phyloP scores from a whole-genome alignment of 2,797 vertebrate species.

The Iguana delicatissima region DNA sequence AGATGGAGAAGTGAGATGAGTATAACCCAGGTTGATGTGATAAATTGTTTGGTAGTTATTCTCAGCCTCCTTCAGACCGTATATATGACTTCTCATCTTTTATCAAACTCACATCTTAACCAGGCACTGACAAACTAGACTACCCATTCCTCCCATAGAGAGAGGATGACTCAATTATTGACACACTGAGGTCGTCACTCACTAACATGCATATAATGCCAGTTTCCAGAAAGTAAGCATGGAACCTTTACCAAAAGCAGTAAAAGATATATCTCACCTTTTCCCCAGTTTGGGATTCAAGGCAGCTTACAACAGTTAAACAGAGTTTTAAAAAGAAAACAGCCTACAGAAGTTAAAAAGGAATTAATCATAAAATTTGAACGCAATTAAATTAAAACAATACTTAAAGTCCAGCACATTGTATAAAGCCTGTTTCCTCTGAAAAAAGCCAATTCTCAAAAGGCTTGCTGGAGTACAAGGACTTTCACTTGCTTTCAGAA shows the following conservation, averaged over 20 bases:
- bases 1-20: background rate
- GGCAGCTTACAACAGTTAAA: too few species aligned
- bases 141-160: constrained; percentile 28
- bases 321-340: too few species aligned
- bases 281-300: too few species aligned
- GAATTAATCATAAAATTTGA: too few species aligned
- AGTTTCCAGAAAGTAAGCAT: background rate
- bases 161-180: background rate
- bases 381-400: too few species aligned
- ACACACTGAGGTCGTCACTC: background rate
- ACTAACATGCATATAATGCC: too few species aligned
- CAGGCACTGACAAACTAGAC: constrained; percentile 20
- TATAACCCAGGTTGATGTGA: background rate
- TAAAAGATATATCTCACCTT: background rate
- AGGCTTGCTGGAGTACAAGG: too few species aligned
- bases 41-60: constrained; percentile 59
- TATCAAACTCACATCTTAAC: constrained; percentile 43
- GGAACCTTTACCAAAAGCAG: background rate
- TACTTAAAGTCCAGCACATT: too few species aligned
- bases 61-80: constrained; percentile 45
- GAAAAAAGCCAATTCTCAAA: too few species aligned
- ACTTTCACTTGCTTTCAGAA: too few species aligned
- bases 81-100: constrained; percentile 36
- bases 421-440: too few species aligned
- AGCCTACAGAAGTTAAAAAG: too few species aligned